Evolutionary conservation across 2,888 invertebrate species (phyloP).

Genomic region (Drosophila kokeensis): DNA sequence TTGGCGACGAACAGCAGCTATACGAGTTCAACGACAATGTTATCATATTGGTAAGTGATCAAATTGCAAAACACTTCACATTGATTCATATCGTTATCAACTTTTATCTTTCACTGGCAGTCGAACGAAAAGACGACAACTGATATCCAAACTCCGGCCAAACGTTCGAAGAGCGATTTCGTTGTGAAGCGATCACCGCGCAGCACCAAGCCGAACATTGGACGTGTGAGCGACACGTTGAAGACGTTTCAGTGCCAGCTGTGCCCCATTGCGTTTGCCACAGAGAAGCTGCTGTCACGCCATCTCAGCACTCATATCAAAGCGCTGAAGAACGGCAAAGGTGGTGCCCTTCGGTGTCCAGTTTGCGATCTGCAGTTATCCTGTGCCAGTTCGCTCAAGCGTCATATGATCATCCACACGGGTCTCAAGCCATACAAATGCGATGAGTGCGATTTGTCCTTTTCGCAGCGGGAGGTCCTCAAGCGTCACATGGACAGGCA

Average conservation of each 20-base stretch:
- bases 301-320: conserved; percentile 88
- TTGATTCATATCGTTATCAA: not conserved
- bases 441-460: conserved; percentile 87
- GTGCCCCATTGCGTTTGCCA: conserved; percentile 88
- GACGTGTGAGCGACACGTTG: conserved; percentile 76
- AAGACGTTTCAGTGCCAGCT: conserved; percentile 88
- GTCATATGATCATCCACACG: conserved; percentile 90
- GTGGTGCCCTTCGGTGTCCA: conserved; percentile 84
- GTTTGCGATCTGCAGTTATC: conserved; percentile 89
- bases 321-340: conserved; percentile 87
- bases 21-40: conserved; percentile 84
- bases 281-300: conserved; percentile 87
- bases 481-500: conserved; percentile 88
- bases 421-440: conserved; percentile 86
- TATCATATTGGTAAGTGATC: conserved; percentile 83
- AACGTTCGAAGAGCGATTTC: conserved; percentile 34
- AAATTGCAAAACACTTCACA: not conserved
- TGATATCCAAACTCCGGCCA: conserved; percentile 4
- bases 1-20: conserved; percentile 56
- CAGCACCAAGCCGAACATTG: conserved; percentile 21
- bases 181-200: conserved; percentile 34
- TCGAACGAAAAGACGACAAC: conserved; percentile 41
- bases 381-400: conserved; percentile 87
- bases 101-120: conserved; percentile 15
- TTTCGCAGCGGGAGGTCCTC: conserved; percentile 90